Evolutionary conservation across 2,113 vertebrate genomes (phyloP), one percentile per base, ranked within the genome.

Genomic region (Tyrannus savana): DNA sequence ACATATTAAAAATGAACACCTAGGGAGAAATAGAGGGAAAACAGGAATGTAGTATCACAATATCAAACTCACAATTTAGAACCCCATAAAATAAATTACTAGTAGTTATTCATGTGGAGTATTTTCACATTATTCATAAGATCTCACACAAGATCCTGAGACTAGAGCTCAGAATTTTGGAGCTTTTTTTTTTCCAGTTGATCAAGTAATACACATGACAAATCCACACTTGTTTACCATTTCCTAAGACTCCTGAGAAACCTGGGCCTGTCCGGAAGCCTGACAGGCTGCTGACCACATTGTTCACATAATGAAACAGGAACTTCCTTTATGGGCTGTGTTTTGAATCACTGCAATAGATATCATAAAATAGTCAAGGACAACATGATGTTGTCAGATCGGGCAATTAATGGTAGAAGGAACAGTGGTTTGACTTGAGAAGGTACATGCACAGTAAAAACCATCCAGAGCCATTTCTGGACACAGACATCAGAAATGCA

Each of bases 351-450:
- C 15, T 46, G 14, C 39, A 52, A 17, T 2, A 82, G 49, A 73
- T 44, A 81, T 1, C 31, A 33, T 13, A 5, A 53, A 75, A 44
- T 4, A 73, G 23, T 30, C 7, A 9, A n/a, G 14, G 33, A 62
- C 16, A 52, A 28, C 1, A 0, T 50, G 31, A 25, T 0, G 2
- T 15, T 75, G 33, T 28, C 44, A 55, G 23, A 75, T 18, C 0
- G 0, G 16, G 28, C 35, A 78, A 7, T 44, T 49, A 72, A n/a
- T 13, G 6, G 17, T 47, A 66, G 25, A 71, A 81, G 19, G 23
- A 81, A 81, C 42, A 87, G 63, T 17, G 19, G 50, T 78, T 64
- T 77, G n/a, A 37, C 52, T 41, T 74, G 28, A 62, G 44, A 52
- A 69, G 31, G 31, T 52, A 33, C 8, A 10, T 0, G 6, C 33